These are phyloP conservation scores for Anguilla obscura DNA, from an alignment of 2,797 vertebrate species.

Conservation along the genomic window DNA sequence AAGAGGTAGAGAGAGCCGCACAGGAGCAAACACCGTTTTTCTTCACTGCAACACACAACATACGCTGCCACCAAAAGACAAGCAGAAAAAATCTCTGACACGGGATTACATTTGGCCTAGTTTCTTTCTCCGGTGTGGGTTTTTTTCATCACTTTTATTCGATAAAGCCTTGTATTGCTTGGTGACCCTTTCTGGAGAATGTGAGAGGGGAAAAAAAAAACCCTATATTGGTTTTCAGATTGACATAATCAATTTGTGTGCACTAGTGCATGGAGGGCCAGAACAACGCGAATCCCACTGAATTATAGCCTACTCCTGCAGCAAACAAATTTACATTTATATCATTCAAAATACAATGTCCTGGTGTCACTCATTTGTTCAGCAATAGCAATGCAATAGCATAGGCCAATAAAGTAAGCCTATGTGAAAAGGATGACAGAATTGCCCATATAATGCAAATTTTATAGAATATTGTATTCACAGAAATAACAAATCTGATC, in stretches of 20 bases:
- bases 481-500: background rate
- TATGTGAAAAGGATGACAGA: background rate
- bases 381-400: background rate
- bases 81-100: conserved; percentile 15
- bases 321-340: conserved; percentile 20
- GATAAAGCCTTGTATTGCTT: background rate
- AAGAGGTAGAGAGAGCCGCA: background rate
- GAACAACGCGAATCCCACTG: background rate
- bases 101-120: conserved; percentile 5
- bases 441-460: background rate
- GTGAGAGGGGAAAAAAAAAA: background rate
- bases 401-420: background rate
- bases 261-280: conserved; percentile 4
- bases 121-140: conserved; percentile 5
- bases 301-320: conserved; percentile 16
- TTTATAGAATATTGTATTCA: background rate
- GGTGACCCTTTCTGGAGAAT: conserved; percentile 11
- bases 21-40: background rate
- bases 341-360: conserved; percentile 3
- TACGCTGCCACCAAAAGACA: background rate
- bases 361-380: background rate
- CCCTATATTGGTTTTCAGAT: conserved; percentile 12
- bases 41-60: background rate
- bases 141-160: background rate
- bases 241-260: conserved; percentile 25